A percentile compares a stretch with the other conserved stretches of the same genome.
Conservation (phyloP, 2,113 vertebrate species). For the Megaleporinus macrocephalus region DNA sequence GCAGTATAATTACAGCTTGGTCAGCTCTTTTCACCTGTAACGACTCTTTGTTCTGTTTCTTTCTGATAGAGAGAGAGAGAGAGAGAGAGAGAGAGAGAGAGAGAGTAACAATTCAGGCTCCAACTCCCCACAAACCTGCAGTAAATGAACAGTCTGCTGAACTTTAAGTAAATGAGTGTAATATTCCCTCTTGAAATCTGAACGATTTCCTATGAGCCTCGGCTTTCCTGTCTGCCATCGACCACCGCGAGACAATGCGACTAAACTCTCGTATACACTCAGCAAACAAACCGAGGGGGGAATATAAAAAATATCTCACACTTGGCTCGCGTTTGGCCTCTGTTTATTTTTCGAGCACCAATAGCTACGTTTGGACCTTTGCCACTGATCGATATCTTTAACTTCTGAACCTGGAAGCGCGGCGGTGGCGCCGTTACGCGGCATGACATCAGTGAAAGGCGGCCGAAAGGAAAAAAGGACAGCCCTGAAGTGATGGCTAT, state of each 20-base stretch:
- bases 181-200: constrained; percentile 40
- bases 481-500: background rate
- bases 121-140: constrained; percentile 12
- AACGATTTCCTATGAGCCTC: constrained; percentile 39
- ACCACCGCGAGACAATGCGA: constrained; percentile 15
- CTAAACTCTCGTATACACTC: constrained; percentile 27
- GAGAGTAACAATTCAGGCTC: background rate
- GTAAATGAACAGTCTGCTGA: constrained; percentile 35
- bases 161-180: constrained; percentile 49
- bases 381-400: constrained; percentile 41
- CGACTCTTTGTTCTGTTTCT: constrained; percentile 35
- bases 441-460: background rate
- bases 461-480: background rate
- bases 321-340: constrained; percentile 16
- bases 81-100: constrained; percentile 19
- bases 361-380: constrained; percentile 30
- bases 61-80: constrained; percentile 19
- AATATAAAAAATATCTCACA: background rate
- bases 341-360: constrained; percentile 45
- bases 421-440: background rate
- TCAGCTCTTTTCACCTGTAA: constrained; percentile 47
- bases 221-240: constrained; percentile 24
- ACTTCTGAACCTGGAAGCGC: constrained; percentile 2
- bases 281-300: constrained; percentile 15
- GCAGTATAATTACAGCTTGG: constrained; percentile 38